Evolutionary conservation across 2,888 invertebrate species (phyloP), one percentile per base, ranked within the genome.

Genomic region (Sarcophaga variegata): DNA sequence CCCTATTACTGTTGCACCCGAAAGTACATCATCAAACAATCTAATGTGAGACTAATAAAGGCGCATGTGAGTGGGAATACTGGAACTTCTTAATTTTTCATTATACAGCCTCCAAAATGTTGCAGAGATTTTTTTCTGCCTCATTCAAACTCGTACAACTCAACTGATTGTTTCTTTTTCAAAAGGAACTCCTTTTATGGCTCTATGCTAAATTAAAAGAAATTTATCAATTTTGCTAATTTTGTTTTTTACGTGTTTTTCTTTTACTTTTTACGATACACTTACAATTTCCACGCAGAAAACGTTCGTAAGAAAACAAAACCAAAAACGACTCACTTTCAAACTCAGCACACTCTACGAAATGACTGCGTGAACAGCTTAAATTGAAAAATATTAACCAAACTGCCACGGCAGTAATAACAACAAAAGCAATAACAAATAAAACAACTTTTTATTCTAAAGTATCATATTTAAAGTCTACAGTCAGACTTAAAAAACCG

Each of bases 371-470:
- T 92, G 92, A 91, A 91, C 89, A 91, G 89, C 89, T 90, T 89
- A 92, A 92, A 91, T 92, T 89, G 90, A 89, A 90, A 89, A 90
- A 90, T 91, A 90, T 90, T 91, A 92, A 91, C 89, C 90, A 92
- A 91, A 89, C 66, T 91, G 91, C 91, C 81, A 84, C 77, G 70
- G 71, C 79, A 59, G 67, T 49, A 25, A 63, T 37, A 37, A 37
- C 37, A 37, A 37, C 37, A 54, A 17, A 64, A 70, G 63, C 12
- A 8, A 67, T 37, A 59, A 27, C 47, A 45, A 49, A 64, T 25
- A 71, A 59, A 27, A 37, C 72, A 76, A 69, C 72, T 37, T 75
- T 47, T 20, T 20, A 25, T 27, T 25, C 64, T 47, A 69, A 79
- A 80, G 69, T 70, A 72, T 78, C 67, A 66, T 62, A 72, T 83